A percentile compares a stretch with the other conserved stretches of the same genome.
These are phyloP conservation scores for Brevimyrus niger DNA, from an alignment of 2,113 vertebrate species.

Conservation along the genomic window DNA sequence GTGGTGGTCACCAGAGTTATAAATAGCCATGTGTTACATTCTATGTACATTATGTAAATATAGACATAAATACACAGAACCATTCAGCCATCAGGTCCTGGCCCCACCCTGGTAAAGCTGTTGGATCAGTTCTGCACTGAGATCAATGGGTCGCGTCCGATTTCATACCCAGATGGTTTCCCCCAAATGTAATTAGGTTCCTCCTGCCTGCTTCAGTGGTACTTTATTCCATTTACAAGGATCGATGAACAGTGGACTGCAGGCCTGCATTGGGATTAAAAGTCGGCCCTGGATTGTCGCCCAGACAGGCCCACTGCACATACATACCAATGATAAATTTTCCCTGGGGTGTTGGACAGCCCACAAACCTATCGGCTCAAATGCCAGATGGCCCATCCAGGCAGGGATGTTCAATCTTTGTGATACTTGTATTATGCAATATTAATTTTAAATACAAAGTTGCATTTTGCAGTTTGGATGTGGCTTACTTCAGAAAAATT, in stretches of 20 bases:
- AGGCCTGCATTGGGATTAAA: background rate
- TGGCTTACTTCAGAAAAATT: background rate
- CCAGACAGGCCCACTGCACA: background rate
- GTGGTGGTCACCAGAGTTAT: background rate
- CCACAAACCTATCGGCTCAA: background rate
- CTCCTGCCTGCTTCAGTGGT: conserved; percentile 29
- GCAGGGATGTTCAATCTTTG: background rate
- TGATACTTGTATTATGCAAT: background rate
- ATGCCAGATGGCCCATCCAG: background rate
- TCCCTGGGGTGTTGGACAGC: background rate
- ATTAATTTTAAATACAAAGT: background rate
- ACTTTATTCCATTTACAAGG: conserved; percentile 43
- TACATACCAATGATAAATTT: background rate
- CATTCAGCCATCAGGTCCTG: background rate
- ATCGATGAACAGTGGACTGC: conserved; percentile 38
- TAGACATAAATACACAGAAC: background rate
- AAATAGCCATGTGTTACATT: background rate
- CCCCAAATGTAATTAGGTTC: conserved; percentile 42
- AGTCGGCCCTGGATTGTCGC: background rate
- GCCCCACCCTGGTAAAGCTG: conserved; percentile 19
- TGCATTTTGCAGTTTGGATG: background rate
- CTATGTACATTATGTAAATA: background rate
- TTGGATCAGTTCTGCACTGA: conserved; percentile 40
- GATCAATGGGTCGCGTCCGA: conserved; percentile 69
- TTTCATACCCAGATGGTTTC: conserved; percentile 64